Conservation (phyloP, 2,888 invertebrate species). For the Halictus quadricinctus region DNA sequence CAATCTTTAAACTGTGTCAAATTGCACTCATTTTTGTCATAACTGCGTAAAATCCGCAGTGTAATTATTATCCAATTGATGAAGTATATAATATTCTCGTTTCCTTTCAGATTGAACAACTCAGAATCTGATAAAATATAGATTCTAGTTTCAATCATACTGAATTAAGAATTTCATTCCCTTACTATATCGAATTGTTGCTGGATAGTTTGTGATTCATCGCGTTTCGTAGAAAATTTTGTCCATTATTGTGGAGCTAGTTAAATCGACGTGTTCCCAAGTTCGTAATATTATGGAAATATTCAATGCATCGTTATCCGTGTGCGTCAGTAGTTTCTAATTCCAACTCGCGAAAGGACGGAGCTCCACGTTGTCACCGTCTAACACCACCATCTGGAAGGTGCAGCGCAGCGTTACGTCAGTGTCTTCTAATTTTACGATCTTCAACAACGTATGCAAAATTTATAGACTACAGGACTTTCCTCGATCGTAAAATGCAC, state of each 20-base stretch:
- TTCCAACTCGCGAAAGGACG: background rate
- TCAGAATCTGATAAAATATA: background rate
- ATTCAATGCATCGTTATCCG: background rate
- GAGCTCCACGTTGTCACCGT: background rate
- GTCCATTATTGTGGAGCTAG: background rate
- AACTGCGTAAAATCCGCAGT: too few relatives aligned
- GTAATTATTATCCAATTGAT: background rate
- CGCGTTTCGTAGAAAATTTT: background rate
- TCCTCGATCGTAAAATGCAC: constrained; percentile 5
- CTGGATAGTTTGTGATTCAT: background rate
- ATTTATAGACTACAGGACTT: constrained; percentile 8
- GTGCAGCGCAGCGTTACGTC: background rate
- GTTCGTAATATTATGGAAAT: background rate
- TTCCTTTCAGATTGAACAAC: background rate
- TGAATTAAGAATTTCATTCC: background rate
- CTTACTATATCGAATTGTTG: background rate
- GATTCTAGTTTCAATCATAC: background rate
- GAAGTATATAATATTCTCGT: background rate
- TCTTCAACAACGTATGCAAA: constrained; percentile 6
- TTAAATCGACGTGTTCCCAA: background rate
- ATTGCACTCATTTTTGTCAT: too few relatives aligned
- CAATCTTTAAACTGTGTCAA: too few relatives aligned
- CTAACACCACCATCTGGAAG: constrained; percentile 1
- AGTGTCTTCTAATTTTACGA: constrained; percentile 10
- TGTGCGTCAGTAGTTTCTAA: constrained; percentile 10